Percentiles rank a stretch among this genome's conserved stretches.
phyloP scores from a whole-genome alignment of 2,797 vertebrate genomes.

The Darevskia nairensis region DNA sequence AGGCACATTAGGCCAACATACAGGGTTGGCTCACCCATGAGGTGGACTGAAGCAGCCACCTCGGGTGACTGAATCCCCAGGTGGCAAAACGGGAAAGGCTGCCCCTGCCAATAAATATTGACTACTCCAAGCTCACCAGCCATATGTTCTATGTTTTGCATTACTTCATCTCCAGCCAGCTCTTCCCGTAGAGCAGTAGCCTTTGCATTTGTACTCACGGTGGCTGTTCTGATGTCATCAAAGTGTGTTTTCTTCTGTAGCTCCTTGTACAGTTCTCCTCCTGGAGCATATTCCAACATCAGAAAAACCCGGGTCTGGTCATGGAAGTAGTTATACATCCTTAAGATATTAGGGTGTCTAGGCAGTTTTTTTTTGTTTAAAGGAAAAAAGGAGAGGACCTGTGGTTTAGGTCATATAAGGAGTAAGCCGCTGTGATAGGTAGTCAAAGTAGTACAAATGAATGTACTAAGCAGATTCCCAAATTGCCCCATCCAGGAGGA shows the following conservation, averaged over 20 bases:
- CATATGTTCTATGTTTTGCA: background rate
- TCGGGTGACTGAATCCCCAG: no score
- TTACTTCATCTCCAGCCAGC: background rate
- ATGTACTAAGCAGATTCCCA: background rate
- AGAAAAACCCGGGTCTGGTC: constrained; percentile 31
- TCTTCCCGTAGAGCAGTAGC: background rate
- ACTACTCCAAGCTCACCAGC: background rate
- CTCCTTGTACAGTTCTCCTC: constrained; percentile 38
- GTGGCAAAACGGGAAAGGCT: no score
- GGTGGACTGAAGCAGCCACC: no score
- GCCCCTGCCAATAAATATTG: background rate
- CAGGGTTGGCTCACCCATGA: no score
- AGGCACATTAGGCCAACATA: no score
- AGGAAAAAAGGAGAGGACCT: background rate
- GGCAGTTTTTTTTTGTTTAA: background rate
- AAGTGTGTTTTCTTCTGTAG: constrained; percentile 24
- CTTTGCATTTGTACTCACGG: constrained; percentile 16
- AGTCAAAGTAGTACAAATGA: no score
- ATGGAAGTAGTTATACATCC: constrained; percentile 46
- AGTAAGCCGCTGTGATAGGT: background rate
- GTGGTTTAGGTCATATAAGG: background rate
- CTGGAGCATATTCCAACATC: constrained; percentile 39
- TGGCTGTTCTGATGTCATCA: constrained; percentile 40
- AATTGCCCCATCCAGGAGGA: background rate
- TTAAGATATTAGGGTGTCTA: constrained; percentile 45